Evolutionary conservation across 2,797 vertebrate species (phyloP), one percentile per base, ranked within the genome.

Genomic region (Falco biarmicus): DNA sequence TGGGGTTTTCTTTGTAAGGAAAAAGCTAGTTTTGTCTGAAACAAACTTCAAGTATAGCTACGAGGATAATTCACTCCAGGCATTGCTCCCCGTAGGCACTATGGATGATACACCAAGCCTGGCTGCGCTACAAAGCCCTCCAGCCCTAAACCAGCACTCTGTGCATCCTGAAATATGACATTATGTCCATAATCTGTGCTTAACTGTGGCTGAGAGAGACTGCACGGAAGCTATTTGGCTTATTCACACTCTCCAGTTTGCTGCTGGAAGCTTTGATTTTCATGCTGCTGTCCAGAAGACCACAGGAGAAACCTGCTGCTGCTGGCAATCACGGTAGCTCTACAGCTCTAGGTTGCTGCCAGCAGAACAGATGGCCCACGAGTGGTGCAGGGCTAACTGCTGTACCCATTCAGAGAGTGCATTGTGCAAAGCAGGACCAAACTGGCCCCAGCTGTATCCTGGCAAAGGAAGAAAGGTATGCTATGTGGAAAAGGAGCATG

Each of bases 181-280:
- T 91, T 41, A 47, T 32, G 9, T 68, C 51, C 45, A 4, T n/a
- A 66, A 91, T 9, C 6, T 7, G 5, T 53, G 20, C 47, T 85
- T 64, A 80, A 0, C 19, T 65, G 37, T 29, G 41, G 31, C 34
- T 0, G 0, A 70, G 26, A 73, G 63, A 71, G n/a, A 14, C 43
- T 77, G n/a, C 43, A 68, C 56, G 31, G 68, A 66, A 93, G 37
- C 8, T 43, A 12, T 80, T 29, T 92, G 74, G 11, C 54, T 82
- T 76, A 63, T 13, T 84, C 60, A 57, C 5, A 13, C 39, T 69
- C 54, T 56, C 32, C 22, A 15, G 11, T 68, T 95, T 93, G 60
- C 51, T 91, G 56, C 64, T 91, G 57, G 56, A 80, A 85, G 14
- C 48, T 45, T 11, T 1, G 1, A 10, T 91, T 80, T 77, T 83